These are phyloP conservation scores for Cantharis rustica DNA, from an alignment of 2,888 invertebrate species.

Conservation along the genomic window DNA sequence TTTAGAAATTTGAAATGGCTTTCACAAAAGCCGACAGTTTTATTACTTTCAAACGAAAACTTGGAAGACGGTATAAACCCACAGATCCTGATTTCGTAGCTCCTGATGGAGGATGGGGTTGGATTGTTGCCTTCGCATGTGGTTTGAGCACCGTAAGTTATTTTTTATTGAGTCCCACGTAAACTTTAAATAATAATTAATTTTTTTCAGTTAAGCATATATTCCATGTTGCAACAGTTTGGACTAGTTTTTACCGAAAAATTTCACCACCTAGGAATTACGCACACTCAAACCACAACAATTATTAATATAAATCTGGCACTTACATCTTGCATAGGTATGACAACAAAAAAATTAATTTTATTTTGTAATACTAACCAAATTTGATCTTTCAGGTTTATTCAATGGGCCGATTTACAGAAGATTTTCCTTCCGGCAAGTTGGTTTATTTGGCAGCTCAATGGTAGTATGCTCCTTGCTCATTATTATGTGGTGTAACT, in stretches of 20 bases:
- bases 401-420: conserved; percentile 74
- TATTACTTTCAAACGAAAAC: no score
- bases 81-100: conserved; percentile 63
- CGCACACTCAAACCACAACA: conserved; percentile 70
- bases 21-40: not conserved
- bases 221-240: conserved; percentile 73
- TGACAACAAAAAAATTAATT: conserved; percentile 34
- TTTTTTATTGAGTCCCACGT: not conserved
- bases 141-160: conserved; percentile 73
- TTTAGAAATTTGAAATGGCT: not conserved
- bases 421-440: conserved; percentile 69
- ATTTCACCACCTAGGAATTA: conserved; percentile 64
- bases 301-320: conserved; percentile 75
- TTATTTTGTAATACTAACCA: not conserved
- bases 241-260: conserved; percentile 72
- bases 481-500: conserved; percentile 65
- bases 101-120: conserved; percentile 80
- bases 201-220: conserved; percentile 63
- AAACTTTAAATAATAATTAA: not conserved
- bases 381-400: conserved; percentile 58
- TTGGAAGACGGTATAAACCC: conserved; percentile 48
- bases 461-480: conserved; percentile 65
- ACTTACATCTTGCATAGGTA: conserved; percentile 72
- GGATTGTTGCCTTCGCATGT: conserved; percentile 73
- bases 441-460: conserved; percentile 67